Percentiles rank a stretch among this genome's conserved stretches.
phyloP scores from a whole-genome alignment of 2,113 vertebrate genomes.

The Columbina picui region DNA sequence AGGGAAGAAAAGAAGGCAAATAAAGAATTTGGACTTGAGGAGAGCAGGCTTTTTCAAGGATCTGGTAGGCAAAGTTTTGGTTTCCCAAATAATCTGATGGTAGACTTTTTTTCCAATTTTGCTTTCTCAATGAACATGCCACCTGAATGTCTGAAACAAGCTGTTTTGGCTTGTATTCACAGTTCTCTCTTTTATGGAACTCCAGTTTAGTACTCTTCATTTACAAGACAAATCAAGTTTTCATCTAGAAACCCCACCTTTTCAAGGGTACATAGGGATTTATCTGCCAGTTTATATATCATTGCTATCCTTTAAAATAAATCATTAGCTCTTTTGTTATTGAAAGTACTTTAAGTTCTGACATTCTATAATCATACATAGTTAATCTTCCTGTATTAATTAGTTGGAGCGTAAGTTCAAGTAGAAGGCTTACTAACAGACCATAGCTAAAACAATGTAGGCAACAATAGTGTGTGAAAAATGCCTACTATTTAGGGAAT shows the following conservation, averaged over 20 bases:
- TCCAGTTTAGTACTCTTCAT: not conserved
- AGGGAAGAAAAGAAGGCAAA: not conserved
- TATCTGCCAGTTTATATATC: not conserved
- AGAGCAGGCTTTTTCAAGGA: not conserved
- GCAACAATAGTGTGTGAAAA: not conserved
- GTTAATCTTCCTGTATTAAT: not conserved
- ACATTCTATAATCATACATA: not conserved
- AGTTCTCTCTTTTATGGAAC: not conserved
- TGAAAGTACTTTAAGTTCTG: not conserved
- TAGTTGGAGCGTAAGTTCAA: not conserved
- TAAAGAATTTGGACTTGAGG: not conserved
- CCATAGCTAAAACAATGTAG: not conserved
- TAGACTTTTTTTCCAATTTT: not conserved
- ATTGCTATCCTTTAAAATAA: not conserved
- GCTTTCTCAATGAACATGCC: not conserved
- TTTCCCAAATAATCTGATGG: not conserved
- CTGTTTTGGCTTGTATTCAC: not conserved
- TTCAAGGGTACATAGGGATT: not conserved
- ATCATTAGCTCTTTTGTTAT: not conserved
- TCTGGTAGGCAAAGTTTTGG: not conserved
- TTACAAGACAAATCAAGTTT: not conserved
- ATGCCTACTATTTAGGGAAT: not conserved
- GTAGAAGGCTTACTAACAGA: not conserved
- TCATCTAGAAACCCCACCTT: not conserved
- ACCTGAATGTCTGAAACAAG: not conserved